Evolutionary conservation across 1,140 invertebrate genomes (phyloP).

Genomic region (Cherax quadricarinatus): DNA sequence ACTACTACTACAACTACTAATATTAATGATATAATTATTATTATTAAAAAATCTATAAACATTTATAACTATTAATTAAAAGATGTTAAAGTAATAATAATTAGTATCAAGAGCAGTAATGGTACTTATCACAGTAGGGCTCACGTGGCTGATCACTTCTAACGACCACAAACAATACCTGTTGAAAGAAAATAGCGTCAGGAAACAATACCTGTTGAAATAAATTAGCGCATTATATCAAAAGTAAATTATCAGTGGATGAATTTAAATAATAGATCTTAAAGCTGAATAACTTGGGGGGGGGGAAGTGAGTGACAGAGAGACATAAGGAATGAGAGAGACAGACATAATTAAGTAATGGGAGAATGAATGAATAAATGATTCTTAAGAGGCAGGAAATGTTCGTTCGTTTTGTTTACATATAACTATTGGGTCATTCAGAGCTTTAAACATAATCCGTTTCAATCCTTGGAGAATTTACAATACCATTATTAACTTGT

Average conservation of each 20-base stretch:
- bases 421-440: no score
- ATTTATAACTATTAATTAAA: background rate
- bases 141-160: background rate
- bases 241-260: background rate
- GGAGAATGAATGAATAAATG: no score
- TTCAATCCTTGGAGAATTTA: no score
- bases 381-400: no score
- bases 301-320: background rate
- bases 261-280: background rate
- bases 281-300: background rate
- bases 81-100: background rate
- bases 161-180: background rate
- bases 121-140: background rate
- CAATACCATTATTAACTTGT: no score
- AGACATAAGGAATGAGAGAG: background rate
- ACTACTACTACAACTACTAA: background rate
- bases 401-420: no score
- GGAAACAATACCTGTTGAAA: background rate
- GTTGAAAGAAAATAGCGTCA: background rate
- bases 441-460: no score
- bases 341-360: background rate
- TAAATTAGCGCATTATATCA: background rate
- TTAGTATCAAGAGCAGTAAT: background rate
- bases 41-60: background rate
- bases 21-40: background rate